Percentiles rank a stretch among this genome's conserved stretches.
These are phyloP conservation scores for Heliangelus exortis DNA, from an alignment of 2,797 vertebrate species.

Conservation along the genomic window DNA sequence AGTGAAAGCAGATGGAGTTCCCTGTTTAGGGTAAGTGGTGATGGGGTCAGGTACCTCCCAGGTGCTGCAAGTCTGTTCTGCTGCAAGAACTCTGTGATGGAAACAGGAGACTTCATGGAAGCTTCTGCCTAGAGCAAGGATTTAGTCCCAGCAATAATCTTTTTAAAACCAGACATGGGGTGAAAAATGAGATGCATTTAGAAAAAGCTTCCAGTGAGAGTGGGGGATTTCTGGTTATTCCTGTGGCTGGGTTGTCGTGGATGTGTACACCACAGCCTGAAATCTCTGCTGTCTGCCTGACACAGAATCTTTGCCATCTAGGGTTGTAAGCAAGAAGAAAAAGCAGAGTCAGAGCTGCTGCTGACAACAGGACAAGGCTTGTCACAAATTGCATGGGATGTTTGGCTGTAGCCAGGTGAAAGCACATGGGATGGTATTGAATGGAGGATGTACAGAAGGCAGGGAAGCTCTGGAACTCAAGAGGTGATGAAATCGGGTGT, in stretches of 20 bases:
- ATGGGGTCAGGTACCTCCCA: background rate
- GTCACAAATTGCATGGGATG: fast-evolving
- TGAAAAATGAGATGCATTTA: background rate
- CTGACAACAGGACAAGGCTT: background rate
- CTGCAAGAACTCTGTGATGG: background rate
- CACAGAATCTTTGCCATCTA: background rate
- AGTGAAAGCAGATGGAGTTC: background rate
- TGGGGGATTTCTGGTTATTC: background rate
- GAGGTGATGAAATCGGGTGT: background rate
- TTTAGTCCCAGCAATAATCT: background rate
- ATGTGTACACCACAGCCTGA: fast-evolving
- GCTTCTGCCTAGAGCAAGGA: background rate
- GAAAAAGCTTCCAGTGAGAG: background rate
- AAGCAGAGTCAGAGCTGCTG: background rate
- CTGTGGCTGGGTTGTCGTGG: background rate
- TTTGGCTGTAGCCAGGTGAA: background rate
- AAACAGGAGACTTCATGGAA: background rate
- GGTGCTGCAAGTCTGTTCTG: background rate
- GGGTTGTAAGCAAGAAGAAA: background rate
- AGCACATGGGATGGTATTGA: background rate
- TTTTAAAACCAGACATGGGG: background rate
- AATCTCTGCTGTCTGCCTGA: background rate
- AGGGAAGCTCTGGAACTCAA: background rate
- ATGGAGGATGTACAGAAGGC: background rate
- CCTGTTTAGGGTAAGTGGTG: background rate